Conservation (phyloP, 1,140 invertebrate genomes). For the Chionoecetes opilio region DNA sequence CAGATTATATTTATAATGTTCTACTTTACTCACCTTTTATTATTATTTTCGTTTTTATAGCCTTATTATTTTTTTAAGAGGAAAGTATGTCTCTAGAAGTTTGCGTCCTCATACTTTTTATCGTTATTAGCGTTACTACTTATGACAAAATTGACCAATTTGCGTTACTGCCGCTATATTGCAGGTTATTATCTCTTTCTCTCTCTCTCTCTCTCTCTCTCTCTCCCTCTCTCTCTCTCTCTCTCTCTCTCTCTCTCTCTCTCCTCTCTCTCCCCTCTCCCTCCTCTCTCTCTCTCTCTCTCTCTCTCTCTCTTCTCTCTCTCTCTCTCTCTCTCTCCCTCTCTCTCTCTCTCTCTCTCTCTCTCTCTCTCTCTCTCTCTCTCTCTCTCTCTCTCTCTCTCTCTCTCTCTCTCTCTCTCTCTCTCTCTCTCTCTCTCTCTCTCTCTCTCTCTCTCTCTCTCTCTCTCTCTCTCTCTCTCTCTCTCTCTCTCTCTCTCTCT, state of each 20-base stretch:
- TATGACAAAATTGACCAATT: not conserved
- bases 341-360: not conserved
- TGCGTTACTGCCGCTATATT: not conserved
- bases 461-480: too few species aligned
- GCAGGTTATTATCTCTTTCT: not conserved
- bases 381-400: too few species aligned
- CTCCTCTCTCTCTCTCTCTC: too few species aligned
- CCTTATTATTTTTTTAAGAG: not conserved
- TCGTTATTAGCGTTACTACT: not conserved
- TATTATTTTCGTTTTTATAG: not conserved
- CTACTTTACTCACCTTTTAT: too few species aligned
- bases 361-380: not conserved
- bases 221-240: constrained; percentile 25
- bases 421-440: too few species aligned
- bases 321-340: not conserved
- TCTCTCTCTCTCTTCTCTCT: not conserved
- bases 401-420: too few species aligned
- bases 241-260: constrained; percentile 1
- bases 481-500: too few species aligned
- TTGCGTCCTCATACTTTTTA: not conserved
- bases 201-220: constrained; percentile 27
- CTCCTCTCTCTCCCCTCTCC: not conserved
- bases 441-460: too few species aligned
- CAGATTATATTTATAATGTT: too few species aligned
- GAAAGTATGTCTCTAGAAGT: not conserved